These are phyloP conservation scores for Lepidurus packardi DNA, from an alignment of 1,140 invertebrate species.

Conservation along the genomic window DNA sequence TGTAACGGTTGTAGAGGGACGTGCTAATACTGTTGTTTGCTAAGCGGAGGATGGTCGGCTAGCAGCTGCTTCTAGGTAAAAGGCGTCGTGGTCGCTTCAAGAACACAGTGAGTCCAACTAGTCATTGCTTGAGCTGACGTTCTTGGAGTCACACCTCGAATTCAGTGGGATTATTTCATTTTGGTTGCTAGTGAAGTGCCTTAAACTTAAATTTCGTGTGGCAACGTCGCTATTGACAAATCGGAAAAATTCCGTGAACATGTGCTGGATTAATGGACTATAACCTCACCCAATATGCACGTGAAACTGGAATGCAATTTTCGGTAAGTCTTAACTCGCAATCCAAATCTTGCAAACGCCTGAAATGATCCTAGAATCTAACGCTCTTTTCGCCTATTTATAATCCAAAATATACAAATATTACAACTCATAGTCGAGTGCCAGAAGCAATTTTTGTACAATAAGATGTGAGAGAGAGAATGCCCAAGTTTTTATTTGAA, in stretches of 20 bases:
- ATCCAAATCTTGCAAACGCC: no score
- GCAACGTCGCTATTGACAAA: not conserved
- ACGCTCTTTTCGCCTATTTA: no score
- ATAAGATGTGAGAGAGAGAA: no score
- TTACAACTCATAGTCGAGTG: no score
- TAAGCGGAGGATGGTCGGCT: not conserved
- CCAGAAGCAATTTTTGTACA: no score
- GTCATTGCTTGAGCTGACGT: not conserved
- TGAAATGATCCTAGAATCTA: no score
- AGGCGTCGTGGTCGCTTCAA: not conserved
- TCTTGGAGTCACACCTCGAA: not conserved
- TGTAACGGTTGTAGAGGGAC: not conserved
- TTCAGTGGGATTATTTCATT: not conserved
- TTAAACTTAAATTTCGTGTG: not conserved
- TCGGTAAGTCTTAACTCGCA: not conserved
- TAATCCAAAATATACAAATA: no score
- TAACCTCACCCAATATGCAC: not conserved
- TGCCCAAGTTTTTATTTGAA: no score
- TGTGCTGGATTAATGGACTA: slow-evolving; percentile 3
- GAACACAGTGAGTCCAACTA: not conserved
- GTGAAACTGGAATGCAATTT: slow-evolving; percentile 5
- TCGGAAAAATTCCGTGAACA: not conserved
- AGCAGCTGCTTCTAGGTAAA: not conserved
- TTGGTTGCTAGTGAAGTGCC: not conserved
- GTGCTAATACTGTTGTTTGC: not conserved